Evolutionary conservation across 2,888 invertebrate genomes (phyloP), one percentile per base, ranked within the genome.

Genomic region (Druceiella hillmani): DNA sequence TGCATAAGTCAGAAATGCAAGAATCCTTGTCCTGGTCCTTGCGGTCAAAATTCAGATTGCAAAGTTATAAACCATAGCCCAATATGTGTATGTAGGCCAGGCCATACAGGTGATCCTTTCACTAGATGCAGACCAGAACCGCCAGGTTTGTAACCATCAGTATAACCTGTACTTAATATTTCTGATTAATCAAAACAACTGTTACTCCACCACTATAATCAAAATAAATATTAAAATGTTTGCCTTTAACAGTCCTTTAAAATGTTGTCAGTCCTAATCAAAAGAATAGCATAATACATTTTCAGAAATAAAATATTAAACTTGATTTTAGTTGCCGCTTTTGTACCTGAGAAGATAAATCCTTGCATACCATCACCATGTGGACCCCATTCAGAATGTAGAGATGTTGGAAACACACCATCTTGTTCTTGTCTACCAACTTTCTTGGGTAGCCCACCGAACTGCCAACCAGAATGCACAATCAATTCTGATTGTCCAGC

Each of bases 1-100:
- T 88, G 87, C 53, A 73, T 84, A 16, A 80, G 83, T 59, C 78
- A 79, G 52, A 84, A 82, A 64, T 86, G 87, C 58, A 75, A 74
- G 55, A 81, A 89, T 59, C 89, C 90, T n/a, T 91, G 90, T 50
- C 81, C 81, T 1, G 84, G 84, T 30, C 72, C 78, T 17, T 87
- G 87, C 56, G 87, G 84, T 25, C 59, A 70, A 31, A 83, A 83
- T 55, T 83, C 82, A 3, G 74, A 81, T 50, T 88, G 88, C 56
- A 75, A 78, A 58, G 86, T 86, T 5, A 69, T 83, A 12, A 83
- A 83, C 55, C 87, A 88, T 59, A 67, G 81, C 33, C 86, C 87
- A 1, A 76, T 79, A 24, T 87, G 87, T 57, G 76, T 75, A 49
- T 87, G 87, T 53, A 68, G 74, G 7, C 66, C 70, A 33, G 83